These are phyloP conservation scores for Vultur gryphus DNA, from an alignment of 2,797 vertebrate genomes.

Conservation along the genomic window DNA sequence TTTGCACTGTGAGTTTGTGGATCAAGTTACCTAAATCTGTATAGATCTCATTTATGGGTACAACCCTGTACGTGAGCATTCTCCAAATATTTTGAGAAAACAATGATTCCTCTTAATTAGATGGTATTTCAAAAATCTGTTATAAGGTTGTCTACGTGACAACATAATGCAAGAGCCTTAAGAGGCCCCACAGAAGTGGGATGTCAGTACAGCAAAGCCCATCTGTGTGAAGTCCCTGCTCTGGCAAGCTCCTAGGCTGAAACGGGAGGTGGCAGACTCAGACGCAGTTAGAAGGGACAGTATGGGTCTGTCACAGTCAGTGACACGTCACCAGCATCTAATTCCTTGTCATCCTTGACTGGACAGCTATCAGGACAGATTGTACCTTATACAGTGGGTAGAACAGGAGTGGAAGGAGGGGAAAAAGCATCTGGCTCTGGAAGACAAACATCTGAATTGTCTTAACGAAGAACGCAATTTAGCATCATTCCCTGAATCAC, in stretches of 20 bases:
- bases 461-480: not conserved
- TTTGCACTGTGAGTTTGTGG: not conserved
- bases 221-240: accelerated
- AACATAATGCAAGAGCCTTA: not conserved
- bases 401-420: not conserved
- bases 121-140: not conserved
- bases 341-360: not conserved
- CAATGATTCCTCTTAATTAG: not conserved
- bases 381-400: not conserved
- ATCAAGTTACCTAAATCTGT: not conserved
- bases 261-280: not conserved
- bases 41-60: not conserved
- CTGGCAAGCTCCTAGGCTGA: not conserved
- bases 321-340: not conserved
- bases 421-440: not conserved
- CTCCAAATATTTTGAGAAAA: not conserved
- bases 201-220: not conserved
- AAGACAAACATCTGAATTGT: not conserved
- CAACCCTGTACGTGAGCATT: not conserved
- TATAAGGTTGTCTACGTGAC: not conserved
- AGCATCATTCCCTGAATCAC: not conserved
- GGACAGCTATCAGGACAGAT: not conserved
- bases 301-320: not conserved
- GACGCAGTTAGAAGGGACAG: not conserved
- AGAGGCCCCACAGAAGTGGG: not conserved